Conservation (phyloP, 1,140 invertebrate species). For the Ceratina japonica region DNA sequence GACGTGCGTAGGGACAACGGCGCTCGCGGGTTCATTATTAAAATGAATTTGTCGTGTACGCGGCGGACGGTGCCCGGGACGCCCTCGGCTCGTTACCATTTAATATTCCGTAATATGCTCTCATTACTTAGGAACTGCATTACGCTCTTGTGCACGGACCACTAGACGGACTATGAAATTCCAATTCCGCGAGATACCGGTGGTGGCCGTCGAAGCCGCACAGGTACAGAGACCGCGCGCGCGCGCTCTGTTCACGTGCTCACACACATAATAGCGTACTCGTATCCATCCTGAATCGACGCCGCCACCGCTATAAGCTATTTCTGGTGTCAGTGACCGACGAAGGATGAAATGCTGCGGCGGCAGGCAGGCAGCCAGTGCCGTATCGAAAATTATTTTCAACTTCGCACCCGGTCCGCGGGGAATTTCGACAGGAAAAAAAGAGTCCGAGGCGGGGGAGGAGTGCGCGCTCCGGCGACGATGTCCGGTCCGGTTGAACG, state of each 20-base stretch:
- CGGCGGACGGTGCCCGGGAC: no score
- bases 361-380: no score
- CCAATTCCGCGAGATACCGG: conserved; percentile 40
- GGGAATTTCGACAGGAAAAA: no score
- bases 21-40: not conserved
- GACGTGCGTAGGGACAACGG: no score
- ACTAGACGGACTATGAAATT: conserved; percentile 45
- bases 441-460: no score
- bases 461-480: not conserved
- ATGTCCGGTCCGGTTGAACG: conserved; percentile 68
- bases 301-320: conserved; percentile 31
- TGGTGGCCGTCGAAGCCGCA: conserved; percentile 39
- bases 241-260: not conserved
- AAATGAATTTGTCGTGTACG: not conserved
- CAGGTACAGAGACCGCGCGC: conserved; percentile 18
- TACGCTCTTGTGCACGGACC: conserved; percentile 19
- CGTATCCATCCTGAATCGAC: conserved; percentile 41
- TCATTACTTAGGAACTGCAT: conserved; percentile 11
- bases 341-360: conserved; percentile 61
- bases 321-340: conserved; percentile 64
- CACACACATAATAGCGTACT: conserved; percentile 2
- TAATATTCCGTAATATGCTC: not conserved
- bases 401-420: not conserved
- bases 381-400: conserved; percentile 35
- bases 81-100: conserved; percentile 5